Base-by-base conservation (phyloP, 2,797 vertebrate genomes). In the Heterohyrax brucei region DNA sequence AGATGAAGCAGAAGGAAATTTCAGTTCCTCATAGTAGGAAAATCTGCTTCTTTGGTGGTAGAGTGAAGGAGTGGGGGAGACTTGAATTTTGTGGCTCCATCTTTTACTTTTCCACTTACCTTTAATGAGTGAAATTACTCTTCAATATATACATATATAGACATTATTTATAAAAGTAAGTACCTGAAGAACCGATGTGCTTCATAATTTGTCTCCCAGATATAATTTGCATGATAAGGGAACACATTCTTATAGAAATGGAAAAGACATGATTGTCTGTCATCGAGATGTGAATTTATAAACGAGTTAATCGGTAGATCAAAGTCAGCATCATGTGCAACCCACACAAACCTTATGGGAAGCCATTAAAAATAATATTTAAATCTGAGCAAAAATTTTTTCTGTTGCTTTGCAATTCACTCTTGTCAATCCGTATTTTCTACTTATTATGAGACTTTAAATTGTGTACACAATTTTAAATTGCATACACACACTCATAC, bases 91-190 rank as follows among this genome's bases (percentile, higher is more conserved):
- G 2, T 68, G 81, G 95, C 16, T 53, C 24, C 19, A 86, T 81
- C 77, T 68, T n/a, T 82, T 16, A 39, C 7, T 59, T 50, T 81
- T 7, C 8, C 59, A 26, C 14, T 85, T 90, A 84, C 50, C 46
- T 87, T 87, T 50, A 72, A 30, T 66, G 39, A 80, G 14, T 24
- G 61, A 9, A 61, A 62, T 4, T 50, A n/a, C 1, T 39, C 10
- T 68, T 24, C 46, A 91, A 92, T 26, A 81, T 48, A 59, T 39
- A 78, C 59, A 21, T 53, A 33, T 21, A 46, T 28, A 92, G 13
- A n/a, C 46, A 79, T 50, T 66, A 21, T 53, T 93, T 80, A 76
- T 89, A 76, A 80, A 75, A 84, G 30, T 64, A 39, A 94, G 46
- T 22, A 73, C 5, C n/a, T 19, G 10, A 84, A 59, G 46, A 62